phyloP scores from a whole-genome alignment of 2,888 invertebrate species.

The Heliconius ismenius region DNA sequence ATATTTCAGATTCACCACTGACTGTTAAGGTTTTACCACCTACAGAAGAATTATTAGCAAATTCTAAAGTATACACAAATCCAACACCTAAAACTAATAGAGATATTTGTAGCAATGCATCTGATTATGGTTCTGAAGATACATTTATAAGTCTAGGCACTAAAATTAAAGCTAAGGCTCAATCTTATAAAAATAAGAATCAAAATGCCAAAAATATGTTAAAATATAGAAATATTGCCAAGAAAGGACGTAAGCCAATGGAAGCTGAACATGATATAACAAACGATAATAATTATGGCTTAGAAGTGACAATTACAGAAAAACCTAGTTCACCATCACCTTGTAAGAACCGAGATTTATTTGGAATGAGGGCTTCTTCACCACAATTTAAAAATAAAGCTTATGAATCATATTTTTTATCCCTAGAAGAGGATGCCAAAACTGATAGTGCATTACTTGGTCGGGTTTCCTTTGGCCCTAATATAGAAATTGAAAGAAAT shows the following conservation, averaged over 20 bases:
- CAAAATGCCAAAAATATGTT: slow-evolving; percentile 61
- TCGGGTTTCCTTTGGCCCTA: slow-evolving; percentile 60
- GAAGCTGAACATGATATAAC: slow-evolving; percentile 55
- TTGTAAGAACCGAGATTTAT: slow-evolving; percentile 55
- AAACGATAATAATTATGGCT: slow-evolving; percentile 60
- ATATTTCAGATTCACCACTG: slow-evolving; percentile 59
- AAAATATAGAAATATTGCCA: slow-evolving; percentile 67
- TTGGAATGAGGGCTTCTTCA: slow-evolving; percentile 54
- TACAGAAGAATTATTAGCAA: slow-evolving; percentile 64
- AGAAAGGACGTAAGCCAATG: slow-evolving; percentile 61
- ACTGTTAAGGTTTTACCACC: slow-evolving; percentile 68
- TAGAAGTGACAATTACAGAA: slow-evolving; percentile 72
- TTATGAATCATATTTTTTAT: slow-evolving; percentile 70
- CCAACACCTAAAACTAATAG: slow-evolving; percentile 52
- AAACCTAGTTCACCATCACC: slow-evolving; percentile 57
- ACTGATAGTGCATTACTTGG: slow-evolving; percentile 52
- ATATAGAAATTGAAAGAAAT: slow-evolving; percentile 59
- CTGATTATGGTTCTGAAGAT: slow-evolving; percentile 77
- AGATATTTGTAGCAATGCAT: slow-evolving; percentile 71
- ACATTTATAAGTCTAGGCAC: slow-evolving; percentile 77
- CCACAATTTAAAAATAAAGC: slow-evolving; percentile 60
- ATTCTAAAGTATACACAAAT: slow-evolving; percentile 51
- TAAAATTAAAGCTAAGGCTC: slow-evolving; percentile 79
- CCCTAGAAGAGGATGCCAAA: slow-evolving; percentile 57
- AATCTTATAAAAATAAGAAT: slow-evolving; percentile 63